Conservation (phyloP, 1,140 invertebrate genomes). For the Hyposmocoma kahamanoa region DNA sequence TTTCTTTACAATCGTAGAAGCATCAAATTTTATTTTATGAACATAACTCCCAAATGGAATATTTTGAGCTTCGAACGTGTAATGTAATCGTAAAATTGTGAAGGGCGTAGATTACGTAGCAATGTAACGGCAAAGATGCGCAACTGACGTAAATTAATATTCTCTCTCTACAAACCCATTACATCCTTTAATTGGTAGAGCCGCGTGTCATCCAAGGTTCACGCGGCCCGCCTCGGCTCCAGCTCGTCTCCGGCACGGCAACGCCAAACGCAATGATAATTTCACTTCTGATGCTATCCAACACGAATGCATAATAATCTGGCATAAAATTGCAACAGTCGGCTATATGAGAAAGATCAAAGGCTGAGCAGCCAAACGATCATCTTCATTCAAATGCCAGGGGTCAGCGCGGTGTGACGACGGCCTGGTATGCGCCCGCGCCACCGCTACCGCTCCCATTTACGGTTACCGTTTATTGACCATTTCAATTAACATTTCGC, state of each 20-base stretch:
- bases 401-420: slow-evolving; percentile 28
- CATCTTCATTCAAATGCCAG: slow-evolving; percentile 56
- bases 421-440: slow-evolving; percentile 37
- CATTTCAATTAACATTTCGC: not conserved
- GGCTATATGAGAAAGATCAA: slow-evolving; percentile 45
- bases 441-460: slow-evolving; percentile 26
- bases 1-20: too few species aligned
- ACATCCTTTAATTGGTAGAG: too few species aligned
- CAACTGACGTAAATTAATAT: too few species aligned
- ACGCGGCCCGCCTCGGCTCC: not conserved
- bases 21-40: too few species aligned
- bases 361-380: slow-evolving; percentile 46
- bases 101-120: too few species aligned
- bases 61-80: too few species aligned
- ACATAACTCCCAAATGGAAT: too few species aligned
- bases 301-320: slow-evolving; percentile 34
- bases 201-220: slow-evolving; percentile 20
- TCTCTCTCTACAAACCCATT: too few species aligned
- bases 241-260: too few species aligned
- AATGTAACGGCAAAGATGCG: too few species aligned
- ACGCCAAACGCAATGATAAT: slow-evolving; percentile 25
- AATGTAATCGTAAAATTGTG: too few species aligned
- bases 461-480: not conserved
- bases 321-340: slow-evolving; percentile 48
- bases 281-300: slow-evolving; percentile 29